phyloP scores from a whole-genome alignment of 2,888 invertebrate genomes.

The Eupithecia dodoneata region DNA sequence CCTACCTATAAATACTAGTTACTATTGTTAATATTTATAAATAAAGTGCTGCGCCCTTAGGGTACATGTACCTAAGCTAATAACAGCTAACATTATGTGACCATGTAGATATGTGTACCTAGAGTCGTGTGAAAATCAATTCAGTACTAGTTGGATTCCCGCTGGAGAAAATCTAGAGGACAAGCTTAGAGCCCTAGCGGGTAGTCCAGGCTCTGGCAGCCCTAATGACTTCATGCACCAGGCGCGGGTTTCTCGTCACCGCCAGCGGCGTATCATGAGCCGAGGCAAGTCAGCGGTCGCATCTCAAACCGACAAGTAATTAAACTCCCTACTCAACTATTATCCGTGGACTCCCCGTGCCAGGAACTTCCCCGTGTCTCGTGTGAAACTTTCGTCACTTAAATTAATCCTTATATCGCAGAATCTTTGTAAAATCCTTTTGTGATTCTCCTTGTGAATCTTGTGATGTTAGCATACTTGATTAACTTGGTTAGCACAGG shows the following conservation, averaged over 20 bases:
- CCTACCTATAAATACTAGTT: no score
- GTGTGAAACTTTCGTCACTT: constrained; percentile 69
- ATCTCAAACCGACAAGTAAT: constrained; percentile 74
- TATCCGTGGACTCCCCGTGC: constrained; percentile 69
- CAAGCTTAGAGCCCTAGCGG: neutral
- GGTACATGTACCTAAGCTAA: no score
- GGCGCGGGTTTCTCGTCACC: constrained; percentile 10
- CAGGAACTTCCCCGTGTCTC: constrained; percentile 70
- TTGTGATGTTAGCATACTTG: constrained; percentile 43
- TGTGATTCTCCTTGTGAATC: constrained; percentile 42
- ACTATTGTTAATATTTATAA: no score
- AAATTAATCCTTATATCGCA: constrained; percentile 70
- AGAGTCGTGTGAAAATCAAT: neutral
- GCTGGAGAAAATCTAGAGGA: neutral
- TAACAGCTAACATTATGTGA: no score
- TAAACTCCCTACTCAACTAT: constrained; percentile 80
- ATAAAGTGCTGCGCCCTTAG: no score
- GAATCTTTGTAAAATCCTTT: constrained; percentile 65
- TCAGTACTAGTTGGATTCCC: neutral
- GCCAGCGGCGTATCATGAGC: constrained; percentile 41
- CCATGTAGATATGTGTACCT: no score
- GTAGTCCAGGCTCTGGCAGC: neutral
- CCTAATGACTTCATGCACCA: neutral
- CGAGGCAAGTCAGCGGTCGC: constrained; percentile 48
- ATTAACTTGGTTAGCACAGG: constrained; percentile 25